Evolutionary conservation across 2,888 invertebrate species (phyloP).

Genomic region (Melinaea menophilus): DNA sequence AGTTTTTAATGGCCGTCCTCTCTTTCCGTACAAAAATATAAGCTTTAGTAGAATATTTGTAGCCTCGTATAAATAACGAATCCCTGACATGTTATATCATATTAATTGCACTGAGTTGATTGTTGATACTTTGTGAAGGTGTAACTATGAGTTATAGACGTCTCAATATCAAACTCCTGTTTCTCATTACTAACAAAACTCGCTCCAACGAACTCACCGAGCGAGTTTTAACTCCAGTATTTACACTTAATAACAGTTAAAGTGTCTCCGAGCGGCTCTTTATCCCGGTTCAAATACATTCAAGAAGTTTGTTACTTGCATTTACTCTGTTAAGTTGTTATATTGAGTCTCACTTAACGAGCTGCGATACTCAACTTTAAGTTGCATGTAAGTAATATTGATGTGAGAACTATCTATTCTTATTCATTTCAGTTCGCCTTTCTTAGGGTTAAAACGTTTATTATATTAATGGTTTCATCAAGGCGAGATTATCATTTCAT

Average conservation of each 20-base stretch:
- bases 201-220: constrained; percentile 22
- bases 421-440: constrained; percentile 13
- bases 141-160: constrained; percentile 11
- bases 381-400: constrained; percentile 26
- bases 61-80: too few species aligned
- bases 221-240: constrained; percentile 32
- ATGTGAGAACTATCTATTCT: constrained; percentile 24
- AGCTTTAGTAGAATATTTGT: too few species aligned
- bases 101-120: too few species aligned
- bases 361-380: constrained; percentile 26
- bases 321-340: constrained; percentile 30
- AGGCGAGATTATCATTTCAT: too few species aligned
- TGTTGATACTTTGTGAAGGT: too few species aligned
- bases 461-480: background rate
- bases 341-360: constrained; percentile 30
- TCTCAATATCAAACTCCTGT: constrained; percentile 28
- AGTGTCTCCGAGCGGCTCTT: constrained; percentile 21
- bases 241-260: constrained; percentile 34
- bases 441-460: constrained; percentile 12
- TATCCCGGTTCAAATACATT: constrained; percentile 29
- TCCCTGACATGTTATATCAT: too few species aligned
- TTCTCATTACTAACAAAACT: constrained; percentile 30
- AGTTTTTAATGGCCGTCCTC: too few species aligned
- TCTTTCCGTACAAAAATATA: too few species aligned
- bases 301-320: constrained; percentile 28